These are phyloP conservation scores for Cantharis rufa DNA, from an alignment of 2,888 invertebrate species.

Conservation along the genomic window DNA sequence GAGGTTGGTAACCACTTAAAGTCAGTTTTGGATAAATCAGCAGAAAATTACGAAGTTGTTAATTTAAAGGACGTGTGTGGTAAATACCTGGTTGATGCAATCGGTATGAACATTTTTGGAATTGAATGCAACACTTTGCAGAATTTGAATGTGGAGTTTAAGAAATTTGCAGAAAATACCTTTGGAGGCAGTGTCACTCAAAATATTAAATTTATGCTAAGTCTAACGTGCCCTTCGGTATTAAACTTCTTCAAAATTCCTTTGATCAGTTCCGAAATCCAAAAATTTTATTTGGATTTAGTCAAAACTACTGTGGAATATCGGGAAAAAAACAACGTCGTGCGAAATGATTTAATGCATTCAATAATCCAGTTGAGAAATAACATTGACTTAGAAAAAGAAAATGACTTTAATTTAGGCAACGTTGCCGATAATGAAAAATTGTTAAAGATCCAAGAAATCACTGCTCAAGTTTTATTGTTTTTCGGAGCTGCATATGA, in stretches of 20 bases:
- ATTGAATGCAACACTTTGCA: slow-evolving; percentile 55
- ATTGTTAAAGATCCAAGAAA: slow-evolving; percentile 21
- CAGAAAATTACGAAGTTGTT: slow-evolving; percentile 2
- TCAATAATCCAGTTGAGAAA: slow-evolving; percentile 4
- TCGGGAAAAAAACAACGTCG: neutral
- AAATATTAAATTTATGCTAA: too few species aligned
- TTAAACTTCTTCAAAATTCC: neutral
- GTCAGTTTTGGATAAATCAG: slow-evolving; percentile 31
- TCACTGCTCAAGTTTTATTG: slow-evolving; percentile 39
- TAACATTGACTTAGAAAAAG: neutral
- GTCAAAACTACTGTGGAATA: neutral
- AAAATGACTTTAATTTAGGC: neutral
- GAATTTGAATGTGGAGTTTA: slow-evolving; percentile 44
- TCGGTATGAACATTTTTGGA: slow-evolving; percentile 51
- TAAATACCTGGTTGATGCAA: slow-evolving; percentile 51
- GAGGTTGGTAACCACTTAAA: slow-evolving; percentile 46
- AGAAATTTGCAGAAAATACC: slow-evolving; percentile 41
- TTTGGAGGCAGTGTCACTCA: slow-evolving; percentile 27
- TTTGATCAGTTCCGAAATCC: neutral
- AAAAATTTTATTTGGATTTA: slow-evolving; percentile 1
- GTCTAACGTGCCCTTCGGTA: neutral
- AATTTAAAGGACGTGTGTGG: slow-evolving; percentile 41
- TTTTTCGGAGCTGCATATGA: slow-evolving; percentile 49
- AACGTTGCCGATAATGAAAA: neutral
- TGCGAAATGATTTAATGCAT: slow-evolving; percentile 6